phyloP scores from a whole-genome alignment of 2,113 vertebrate species.

The Peromyscus leucopus region DNA sequence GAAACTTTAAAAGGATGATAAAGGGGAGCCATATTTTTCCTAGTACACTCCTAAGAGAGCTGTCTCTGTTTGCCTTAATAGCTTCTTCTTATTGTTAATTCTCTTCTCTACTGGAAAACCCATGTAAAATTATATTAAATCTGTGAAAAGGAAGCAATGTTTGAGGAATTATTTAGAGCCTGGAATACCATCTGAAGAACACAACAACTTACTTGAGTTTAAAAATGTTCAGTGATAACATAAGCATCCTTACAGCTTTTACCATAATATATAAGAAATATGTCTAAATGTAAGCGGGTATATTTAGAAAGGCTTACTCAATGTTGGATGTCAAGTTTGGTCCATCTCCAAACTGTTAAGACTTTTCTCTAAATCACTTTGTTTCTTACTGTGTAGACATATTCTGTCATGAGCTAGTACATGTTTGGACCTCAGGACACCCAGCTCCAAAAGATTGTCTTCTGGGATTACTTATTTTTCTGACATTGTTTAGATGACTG shows the following conservation, averaged over 20 bases:
- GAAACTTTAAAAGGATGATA: neutral
- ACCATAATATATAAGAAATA: neutral
- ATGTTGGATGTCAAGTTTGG: neutral
- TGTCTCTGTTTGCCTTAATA: neutral
- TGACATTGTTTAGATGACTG: neutral
- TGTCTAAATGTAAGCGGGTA: neutral
- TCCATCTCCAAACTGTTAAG: neutral
- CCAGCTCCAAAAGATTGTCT: neutral
- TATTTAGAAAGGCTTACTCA: constrained; percentile 25
- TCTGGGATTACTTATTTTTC: neutral
- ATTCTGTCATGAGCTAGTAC: neutral
- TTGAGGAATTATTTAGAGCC: constrained; percentile 26
- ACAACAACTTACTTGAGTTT: constrained; percentile 28
- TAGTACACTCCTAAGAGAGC: neutral
- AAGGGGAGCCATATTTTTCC: fast-evolving
- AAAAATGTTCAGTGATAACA: neutral
- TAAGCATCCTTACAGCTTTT: neutral
- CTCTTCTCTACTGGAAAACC: neutral
- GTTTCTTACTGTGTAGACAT: neutral
- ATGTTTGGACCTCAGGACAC: neutral
- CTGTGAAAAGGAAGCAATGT: neutral
- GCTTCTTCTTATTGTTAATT: neutral
- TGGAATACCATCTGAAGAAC: neutral
- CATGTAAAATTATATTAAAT: neutral
- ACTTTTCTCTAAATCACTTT: neutral